Evolutionary conservation across 1,140 invertebrate species (phyloP), one percentile per base, ranked within the genome.

Genomic region (Drosophila melanogaster): DNA sequence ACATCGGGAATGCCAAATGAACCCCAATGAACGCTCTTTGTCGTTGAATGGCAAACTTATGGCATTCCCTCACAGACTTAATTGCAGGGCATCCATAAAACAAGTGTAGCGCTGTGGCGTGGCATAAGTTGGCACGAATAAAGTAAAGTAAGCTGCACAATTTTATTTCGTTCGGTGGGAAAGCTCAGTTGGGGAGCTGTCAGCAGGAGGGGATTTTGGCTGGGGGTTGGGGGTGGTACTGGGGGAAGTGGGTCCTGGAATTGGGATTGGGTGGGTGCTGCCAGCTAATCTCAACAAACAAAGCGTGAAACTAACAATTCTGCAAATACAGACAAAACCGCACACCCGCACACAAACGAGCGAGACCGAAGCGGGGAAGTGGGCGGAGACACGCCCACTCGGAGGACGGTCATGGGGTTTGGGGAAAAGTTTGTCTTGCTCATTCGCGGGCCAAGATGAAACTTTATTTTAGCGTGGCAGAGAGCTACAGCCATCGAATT

Each of bases 221-320:
- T 30, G 30, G 30, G 24, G 2, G n/a, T n/a, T n/a, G n/a, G 14
- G 22, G 6, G 14, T 4, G 22, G 46, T 0, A 5, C 4, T 33
- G 26, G 26, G n/a, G n/a, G 1, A 30, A 33, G 10, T 50, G 47
- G 41, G 41, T 11, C 8, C 8, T 50, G 17, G 19, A 33, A 8
- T 14, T 26, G 47, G 47, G 11, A 50, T 19, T n/a, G 15, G 24
- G 14, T 12, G 61, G 67, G 58, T 60, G 76, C 80, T 70, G 74
- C 83, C 75, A 84, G 84, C 79, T 89, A 89, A 89, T 89, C 84
- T 89, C 72, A 84, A 80, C 85, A 89, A 89, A 90, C 84, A 89
- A 89, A 89, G 84, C 84, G 85, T 89, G 84, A 89, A 89, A 89
- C 84, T 89, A 89, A 89, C 84, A 89, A 89, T 90, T 89, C 85